These are phyloP conservation scores for Nasonia vitripennis DNA, from an alignment of 1,140 invertebrate genomes.

Conservation along the genomic window DNA sequence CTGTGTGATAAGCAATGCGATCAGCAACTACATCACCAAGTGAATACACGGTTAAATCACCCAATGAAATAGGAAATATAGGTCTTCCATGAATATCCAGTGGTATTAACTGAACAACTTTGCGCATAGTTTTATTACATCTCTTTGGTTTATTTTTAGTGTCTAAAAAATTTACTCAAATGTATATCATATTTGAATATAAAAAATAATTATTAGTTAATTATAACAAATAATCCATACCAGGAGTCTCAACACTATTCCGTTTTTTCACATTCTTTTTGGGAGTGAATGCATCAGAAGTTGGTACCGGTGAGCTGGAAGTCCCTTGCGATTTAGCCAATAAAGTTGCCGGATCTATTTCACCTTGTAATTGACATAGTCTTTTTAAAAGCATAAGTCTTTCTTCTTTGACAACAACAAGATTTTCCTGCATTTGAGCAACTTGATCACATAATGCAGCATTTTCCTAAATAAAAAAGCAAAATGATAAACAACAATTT, in stretches of 20 bases:
- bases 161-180: conserved; percentile 58
- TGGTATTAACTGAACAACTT: conserved; percentile 79
- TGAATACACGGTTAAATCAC: conserved; percentile 84
- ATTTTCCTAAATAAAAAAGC: conserved; percentile 80
- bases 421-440: conserved; percentile 84
- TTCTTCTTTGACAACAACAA: conserved; percentile 84
- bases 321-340: conserved; percentile 63
- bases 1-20: conserved; percentile 81
- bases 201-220: neutral
- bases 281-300: conserved; percentile 58
- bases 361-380: conserved; percentile 79
- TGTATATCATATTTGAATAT: conserved; percentile 14
- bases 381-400: conserved; percentile 83
- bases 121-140: conserved; percentile 62
- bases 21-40: conserved; percentile 86
- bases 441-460: conserved; percentile 88
- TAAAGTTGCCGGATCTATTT: conserved; percentile 72
- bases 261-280: conserved; percentile 69
- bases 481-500: neutral
- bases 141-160: conserved; percentile 66
- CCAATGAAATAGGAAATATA: conserved; percentile 84
- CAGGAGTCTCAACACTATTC: conserved; percentile 58
- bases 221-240: conserved; percentile 50
- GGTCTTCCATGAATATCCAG: conserved; percentile 82
- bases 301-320: conserved; percentile 59